phyloP scores from a whole-genome alignment of 2,113 vertebrate genomes.

The Furnarius figulus region DNA sequence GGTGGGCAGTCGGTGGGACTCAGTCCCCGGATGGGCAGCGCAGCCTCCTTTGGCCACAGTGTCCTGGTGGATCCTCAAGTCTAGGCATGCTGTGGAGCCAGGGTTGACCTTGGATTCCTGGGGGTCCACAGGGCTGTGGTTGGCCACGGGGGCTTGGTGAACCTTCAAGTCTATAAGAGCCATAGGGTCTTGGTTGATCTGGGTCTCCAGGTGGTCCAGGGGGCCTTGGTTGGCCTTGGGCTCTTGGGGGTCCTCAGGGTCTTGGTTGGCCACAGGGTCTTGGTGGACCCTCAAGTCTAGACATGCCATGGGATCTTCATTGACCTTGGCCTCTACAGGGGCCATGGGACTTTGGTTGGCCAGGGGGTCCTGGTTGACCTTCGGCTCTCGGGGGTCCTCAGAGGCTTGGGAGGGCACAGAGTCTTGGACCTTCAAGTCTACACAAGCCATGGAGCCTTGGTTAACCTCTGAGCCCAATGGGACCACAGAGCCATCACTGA shows the following conservation, averaged over 20 bases:
- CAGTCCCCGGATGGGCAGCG: fast-evolving
- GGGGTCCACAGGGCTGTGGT: fast-evolving
- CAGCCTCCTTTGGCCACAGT: fast-evolving
- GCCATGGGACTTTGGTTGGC: background rate
- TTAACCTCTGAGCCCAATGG: fast-evolving
- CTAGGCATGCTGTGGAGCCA: fast-evolving
- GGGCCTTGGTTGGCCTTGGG: background rate
- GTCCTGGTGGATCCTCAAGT: fast-evolving
- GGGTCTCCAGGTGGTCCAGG: fast-evolving
- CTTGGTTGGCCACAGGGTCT: background rate
- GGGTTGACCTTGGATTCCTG: fast-evolving
- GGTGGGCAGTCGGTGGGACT: fast-evolving
- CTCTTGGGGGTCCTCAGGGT: background rate
- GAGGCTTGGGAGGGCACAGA: background rate
- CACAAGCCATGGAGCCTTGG: background rate
- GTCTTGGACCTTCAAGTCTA: background rate
- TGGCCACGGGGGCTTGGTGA: fast-evolving
- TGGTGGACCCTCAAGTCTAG: background rate
- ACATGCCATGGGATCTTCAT: fast-evolving
- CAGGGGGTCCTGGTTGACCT: background rate
- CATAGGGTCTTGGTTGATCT: fast-evolving
- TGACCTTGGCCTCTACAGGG: background rate
- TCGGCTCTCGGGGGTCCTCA: background rate
- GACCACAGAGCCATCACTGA: fast-evolving
- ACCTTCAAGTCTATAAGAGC: background rate